These are phyloP conservation scores for Odobenus rosmarus DNA, from an alignment of 2,113 vertebrate species.

Conservation along the genomic window DNA sequence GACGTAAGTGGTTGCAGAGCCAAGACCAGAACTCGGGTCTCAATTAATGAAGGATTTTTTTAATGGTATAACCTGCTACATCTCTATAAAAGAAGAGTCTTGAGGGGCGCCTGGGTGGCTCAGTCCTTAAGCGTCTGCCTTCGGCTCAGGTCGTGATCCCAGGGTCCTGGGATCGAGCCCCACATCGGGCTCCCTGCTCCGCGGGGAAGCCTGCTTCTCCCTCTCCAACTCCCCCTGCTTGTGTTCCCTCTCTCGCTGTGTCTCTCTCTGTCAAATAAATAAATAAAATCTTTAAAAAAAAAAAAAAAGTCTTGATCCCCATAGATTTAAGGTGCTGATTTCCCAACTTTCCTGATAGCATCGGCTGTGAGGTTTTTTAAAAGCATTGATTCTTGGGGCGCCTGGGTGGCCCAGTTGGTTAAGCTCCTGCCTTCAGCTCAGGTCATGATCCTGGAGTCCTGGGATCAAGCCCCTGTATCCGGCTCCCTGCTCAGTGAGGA, in stretches of 20 bases:
- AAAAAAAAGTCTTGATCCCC: background rate
- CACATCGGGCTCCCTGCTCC: too few species aligned
- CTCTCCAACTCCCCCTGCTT: too few species aligned
- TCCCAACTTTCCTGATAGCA: background rate
- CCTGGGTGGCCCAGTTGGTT: background rate
- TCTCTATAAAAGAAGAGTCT: background rate
- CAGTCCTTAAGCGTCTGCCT: too few species aligned
- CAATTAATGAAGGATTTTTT: background rate
- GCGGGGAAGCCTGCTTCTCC: too few species aligned
- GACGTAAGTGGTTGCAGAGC: background rate
- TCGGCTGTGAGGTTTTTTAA: background rate
- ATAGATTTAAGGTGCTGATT: background rate
- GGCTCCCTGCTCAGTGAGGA: background rate
- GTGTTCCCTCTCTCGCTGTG: too few species aligned
- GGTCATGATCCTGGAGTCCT: background rate
- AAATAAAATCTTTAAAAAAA: too few species aligned
- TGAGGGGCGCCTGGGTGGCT: background rate
- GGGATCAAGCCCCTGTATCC: background rate
- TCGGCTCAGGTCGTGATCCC: too few species aligned
- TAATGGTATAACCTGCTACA: background rate
- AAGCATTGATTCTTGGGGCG: background rate
- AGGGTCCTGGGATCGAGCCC: too few species aligned
- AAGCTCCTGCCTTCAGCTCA: background rate
- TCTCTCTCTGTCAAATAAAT: too few species aligned
- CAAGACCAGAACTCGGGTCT: background rate